A percentile compares a stretch with the other conserved stretches of the same genome.
These are phyloP conservation scores for Monopterus albus DNA, from an alignment of 2,113 vertebrate genomes.

Conservation along the genomic window DNA sequence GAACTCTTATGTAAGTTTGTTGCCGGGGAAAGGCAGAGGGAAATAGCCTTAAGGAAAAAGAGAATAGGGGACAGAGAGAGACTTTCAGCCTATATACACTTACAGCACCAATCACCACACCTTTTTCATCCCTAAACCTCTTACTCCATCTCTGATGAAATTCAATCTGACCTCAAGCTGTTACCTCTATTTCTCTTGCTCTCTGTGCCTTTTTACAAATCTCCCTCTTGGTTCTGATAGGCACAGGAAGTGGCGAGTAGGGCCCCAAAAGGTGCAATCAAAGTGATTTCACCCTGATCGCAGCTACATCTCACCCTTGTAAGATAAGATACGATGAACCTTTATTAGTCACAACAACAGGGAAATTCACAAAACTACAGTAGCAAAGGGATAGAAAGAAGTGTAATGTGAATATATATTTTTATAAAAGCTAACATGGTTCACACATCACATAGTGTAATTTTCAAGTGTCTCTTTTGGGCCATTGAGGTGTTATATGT, in stretches of 20 bases:
- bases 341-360: too few relatives aligned
- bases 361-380: too few relatives aligned
- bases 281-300: slow-evolving; percentile 1
- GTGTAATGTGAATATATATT: slow-evolving; percentile 2
- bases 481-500: not conserved
- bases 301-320: slow-evolving; percentile 10
- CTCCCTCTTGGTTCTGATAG: slow-evolving; percentile 15
- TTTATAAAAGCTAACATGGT: not conserved
- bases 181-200: slow-evolving; percentile 37
- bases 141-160: slow-evolving; percentile 13
- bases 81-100: slow-evolving; percentile 14
- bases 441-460: too few relatives aligned
- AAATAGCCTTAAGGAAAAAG: slow-evolving; percentile 25
- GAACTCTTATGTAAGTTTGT: slow-evolving; percentile 43
- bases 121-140: slow-evolving; percentile 2
- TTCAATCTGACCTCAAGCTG: slow-evolving; percentile 38
- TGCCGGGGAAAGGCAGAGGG: slow-evolving; percentile 36
- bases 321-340: too few relatives aligned
- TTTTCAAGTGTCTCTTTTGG: not conserved
- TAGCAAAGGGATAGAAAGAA: too few relatives aligned
- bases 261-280: slow-evolving; percentile 1
- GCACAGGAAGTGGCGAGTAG: not conserved
- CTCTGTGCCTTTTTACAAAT: not conserved
- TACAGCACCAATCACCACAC: slow-evolving; percentile 47
- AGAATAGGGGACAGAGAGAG: not conserved